Base-by-base conservation (phyloP, 2,797 vertebrate genomes). In the Hoplostethus mediterraneus region DNA sequence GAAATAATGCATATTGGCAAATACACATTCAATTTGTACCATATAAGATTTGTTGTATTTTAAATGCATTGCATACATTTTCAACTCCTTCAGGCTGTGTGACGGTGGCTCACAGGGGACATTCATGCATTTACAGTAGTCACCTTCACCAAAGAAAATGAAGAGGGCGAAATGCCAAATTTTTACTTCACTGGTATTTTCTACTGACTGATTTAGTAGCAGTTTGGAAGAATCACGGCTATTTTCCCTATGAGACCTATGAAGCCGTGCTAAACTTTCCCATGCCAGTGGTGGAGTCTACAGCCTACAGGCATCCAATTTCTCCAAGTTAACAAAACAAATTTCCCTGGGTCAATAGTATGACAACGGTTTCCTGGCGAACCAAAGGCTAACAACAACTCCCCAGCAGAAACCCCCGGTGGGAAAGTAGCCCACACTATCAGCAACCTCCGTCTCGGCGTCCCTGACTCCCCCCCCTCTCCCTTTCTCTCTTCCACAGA, bases 351-450 rank as follows among this genome's bases (percentile, higher is more conserved):
- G 30, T 49, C 28, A 64, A 38, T 54, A 59, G 25, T 53, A 64
- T 60, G 44, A 30, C 47, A 25, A 54, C 14, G 36, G 28, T 73
- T 77, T 64, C 68, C 59, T 78, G 69, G 77, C 65, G 78, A 53
- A 67, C 63, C 55, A 60, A 53, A 28, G n/a, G 55, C 36, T 58
- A 59, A 71, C 49, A 77, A 14, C 25, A 6, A 42, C 3, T n/a
- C 6, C 7, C 33, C 38, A 63, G 40, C 10, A 54, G 10, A 63
- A 36, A 38, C 10, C 47, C 75, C 76, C 78, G 76, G 81, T 92
- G 89, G 90, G 89, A 92, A 91, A 73, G 69, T 67, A 36, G 61
- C 72, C 44, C 60, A 58, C 58, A 73, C 60, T 21, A 3, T 81
- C 54, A 47, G 65, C 52, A 54, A 33, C 13, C 28, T 68, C 44